Evolutionary conservation across 1,140 invertebrate genomes (phyloP), one percentile per base, ranked within the genome.

Genomic region (Megalopta genalis): DNA sequence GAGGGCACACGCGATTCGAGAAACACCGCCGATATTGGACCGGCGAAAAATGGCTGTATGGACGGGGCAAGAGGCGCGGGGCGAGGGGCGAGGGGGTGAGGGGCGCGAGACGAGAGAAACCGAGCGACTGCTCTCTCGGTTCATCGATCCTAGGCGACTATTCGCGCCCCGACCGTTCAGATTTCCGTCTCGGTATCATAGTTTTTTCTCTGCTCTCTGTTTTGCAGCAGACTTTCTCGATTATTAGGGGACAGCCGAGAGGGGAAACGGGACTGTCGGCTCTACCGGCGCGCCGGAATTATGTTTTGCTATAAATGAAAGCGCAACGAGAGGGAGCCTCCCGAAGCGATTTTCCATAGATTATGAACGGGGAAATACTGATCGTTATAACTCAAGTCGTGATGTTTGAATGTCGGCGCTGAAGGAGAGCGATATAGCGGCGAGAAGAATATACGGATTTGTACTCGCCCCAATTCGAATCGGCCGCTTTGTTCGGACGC

Each of bases 1-100:
- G 18, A 21, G 4, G 64, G 37, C 21, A 25, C 67, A 27, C 46
- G 70, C 37, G 62, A 73, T 80, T 63, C 9, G 46, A 70, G 72
- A 42, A 69, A 68, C 68, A 62, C 42, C 66, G 37, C 46, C 49
- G 60, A 81, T 81, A 71, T 77, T 71, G 67, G 71, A 63, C n/a
- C 39, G 21, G 64, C 49, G 60, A 81, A 64, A 74, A 80, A 80
- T 67, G 27, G 70, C 39, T 18, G 14, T n/a, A n/a, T n/a, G n/a
- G n/a, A n/a, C n/a, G n/a, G n/a, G n/a, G n/a, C n/a, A n/a, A n/a
- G n/a, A n/a, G n/a, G n/a, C n/a, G n/a, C n/a, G n/a, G n/a, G n/a
- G n/a, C n/a, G n/a, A n/a, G 46, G 32, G 5, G 52, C 4, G 62
- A 37, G 9, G 32, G 69, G 32, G 68, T 23, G 12, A 32, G 21